Evolutionary conservation across 2,888 invertebrate genomes (phyloP).

Genomic region (Tinea trinotella): DNA sequence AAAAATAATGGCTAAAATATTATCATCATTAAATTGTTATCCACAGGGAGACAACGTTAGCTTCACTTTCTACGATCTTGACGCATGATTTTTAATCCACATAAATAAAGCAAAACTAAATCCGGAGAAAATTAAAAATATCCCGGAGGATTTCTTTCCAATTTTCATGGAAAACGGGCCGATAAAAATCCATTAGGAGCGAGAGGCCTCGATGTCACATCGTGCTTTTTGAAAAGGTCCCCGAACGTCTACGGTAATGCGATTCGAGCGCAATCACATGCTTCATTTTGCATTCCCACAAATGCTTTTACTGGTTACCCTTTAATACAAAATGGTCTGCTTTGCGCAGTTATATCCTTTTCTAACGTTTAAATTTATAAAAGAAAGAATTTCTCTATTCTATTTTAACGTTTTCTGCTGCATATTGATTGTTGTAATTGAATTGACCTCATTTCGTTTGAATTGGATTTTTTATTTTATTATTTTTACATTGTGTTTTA

Average conservation of each 20-base stretch:
- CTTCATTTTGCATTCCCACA: constrained; percentile 63
- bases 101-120: constrained; percentile 38
- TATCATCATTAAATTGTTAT: no score
- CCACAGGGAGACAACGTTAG: no score
- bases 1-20: no score
- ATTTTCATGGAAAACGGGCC: constrained; percentile 56
- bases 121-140: constrained; percentile 61
- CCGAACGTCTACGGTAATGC: constrained; percentile 39
- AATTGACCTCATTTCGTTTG: background rate
- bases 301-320: constrained; percentile 33
- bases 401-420: background rate
- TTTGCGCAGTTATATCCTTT: constrained; percentile 1
- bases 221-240: constrained; percentile 30
- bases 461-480: background rate
- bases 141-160: constrained; percentile 55
- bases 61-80: no score
- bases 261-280: constrained; percentile 63
- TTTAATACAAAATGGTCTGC: constrained; percentile 28
- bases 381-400: background rate
- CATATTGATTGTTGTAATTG: background rate
- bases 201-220: constrained; percentile 41
- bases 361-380: background rate
- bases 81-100: background rate
- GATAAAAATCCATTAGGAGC: constrained; percentile 63
- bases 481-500: background rate